Evolutionary conservation across 2,888 invertebrate species (phyloP).

Genomic region (Automeris io): DNA sequence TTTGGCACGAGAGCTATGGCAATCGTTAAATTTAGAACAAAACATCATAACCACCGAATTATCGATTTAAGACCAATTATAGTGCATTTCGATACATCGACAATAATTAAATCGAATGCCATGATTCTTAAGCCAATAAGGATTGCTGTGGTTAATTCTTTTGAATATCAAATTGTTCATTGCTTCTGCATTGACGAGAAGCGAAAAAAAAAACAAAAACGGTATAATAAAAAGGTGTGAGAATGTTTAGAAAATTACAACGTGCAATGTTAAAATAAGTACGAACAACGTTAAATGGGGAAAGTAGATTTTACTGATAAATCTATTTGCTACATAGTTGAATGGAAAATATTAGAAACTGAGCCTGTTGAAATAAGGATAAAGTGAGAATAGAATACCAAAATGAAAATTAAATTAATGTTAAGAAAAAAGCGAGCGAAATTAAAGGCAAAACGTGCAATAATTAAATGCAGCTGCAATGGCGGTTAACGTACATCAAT

Average conservation of each 20-base stretch:
- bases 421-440: conserved; percentile 23
- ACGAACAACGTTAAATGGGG: no score
- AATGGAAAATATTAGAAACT: not conserved
- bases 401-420: conserved; percentile 12
- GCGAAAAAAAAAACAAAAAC: conserved; percentile 35
- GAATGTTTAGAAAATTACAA: conserved; percentile 18
- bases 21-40: not conserved
- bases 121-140: conserved; percentile 46
- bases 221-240: no score
- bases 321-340: not conserved
- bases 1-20: conserved; percentile 2
- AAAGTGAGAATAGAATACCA: no score
- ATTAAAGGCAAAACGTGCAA: conserved; percentile 36
- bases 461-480: conserved; percentile 69
- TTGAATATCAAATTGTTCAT: conserved; percentile 36
- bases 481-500: conserved; percentile 41
- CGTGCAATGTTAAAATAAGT: conserved; percentile 19
- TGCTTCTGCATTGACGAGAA: conserved; percentile 70
- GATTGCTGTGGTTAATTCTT: conserved; percentile 63
- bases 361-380: no score
- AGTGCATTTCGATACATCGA: not conserved
- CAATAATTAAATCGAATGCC: conserved; percentile 15
- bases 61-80: not conserved
- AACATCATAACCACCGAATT: no score
- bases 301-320: no score